Evolutionary conservation across 2,113 vertebrate species (phyloP).

Genomic region (Trichomycterus rosablanca): DNA sequence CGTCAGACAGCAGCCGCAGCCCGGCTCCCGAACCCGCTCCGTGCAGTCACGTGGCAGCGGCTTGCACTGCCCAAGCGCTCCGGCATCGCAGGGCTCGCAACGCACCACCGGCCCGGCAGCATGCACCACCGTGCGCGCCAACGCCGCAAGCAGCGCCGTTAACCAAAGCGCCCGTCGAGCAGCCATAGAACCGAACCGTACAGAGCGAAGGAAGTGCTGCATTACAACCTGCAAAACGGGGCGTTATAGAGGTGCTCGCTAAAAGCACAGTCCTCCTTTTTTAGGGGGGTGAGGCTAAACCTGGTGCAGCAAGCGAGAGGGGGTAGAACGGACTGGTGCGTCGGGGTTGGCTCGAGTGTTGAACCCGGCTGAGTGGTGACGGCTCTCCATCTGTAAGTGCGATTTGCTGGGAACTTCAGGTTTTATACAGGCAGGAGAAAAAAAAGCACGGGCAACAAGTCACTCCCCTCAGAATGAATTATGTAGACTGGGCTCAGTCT

Average conservation of each 20-base stretch:
- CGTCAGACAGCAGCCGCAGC: slow-evolving; percentile 90
- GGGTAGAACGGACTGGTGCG: slow-evolving; percentile 52
- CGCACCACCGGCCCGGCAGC: slow-evolving; percentile 79
- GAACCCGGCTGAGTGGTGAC: slow-evolving; percentile 59
- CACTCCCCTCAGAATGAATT: slow-evolving; percentile 79
- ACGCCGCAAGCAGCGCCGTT: slow-evolving; percentile 63
- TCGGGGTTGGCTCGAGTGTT: slow-evolving; percentile 51
- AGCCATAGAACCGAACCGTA: slow-evolving; percentile 65
- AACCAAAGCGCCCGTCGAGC: slow-evolving; percentile 70
- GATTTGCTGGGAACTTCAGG: slow-evolving; percentile 57
- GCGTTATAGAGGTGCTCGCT: slow-evolving; percentile 1
- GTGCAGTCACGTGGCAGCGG: slow-evolving; percentile 75
- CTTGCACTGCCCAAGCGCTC: slow-evolving; percentile 78
- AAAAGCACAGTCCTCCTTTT: slow-evolving; percentile 3
- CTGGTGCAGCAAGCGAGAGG: not conserved
- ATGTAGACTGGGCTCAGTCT: slow-evolving; percentile 42
- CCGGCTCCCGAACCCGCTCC: slow-evolving; percentile 81
- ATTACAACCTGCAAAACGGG: slow-evolving; percentile 46
- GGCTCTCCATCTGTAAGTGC: slow-evolving; percentile 70
- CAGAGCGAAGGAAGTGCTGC: slow-evolving; percentile 43
- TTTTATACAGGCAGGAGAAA: slow-evolving; percentile 76
- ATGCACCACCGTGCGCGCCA: slow-evolving; percentile 54
- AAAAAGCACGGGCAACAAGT: slow-evolving; percentile 66
- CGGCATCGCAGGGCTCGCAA: slow-evolving; percentile 84
- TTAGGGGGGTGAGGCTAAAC: not conserved